Conservation (phyloP, 1,140 invertebrate genomes). For the Probaryconus sp. region DNA sequence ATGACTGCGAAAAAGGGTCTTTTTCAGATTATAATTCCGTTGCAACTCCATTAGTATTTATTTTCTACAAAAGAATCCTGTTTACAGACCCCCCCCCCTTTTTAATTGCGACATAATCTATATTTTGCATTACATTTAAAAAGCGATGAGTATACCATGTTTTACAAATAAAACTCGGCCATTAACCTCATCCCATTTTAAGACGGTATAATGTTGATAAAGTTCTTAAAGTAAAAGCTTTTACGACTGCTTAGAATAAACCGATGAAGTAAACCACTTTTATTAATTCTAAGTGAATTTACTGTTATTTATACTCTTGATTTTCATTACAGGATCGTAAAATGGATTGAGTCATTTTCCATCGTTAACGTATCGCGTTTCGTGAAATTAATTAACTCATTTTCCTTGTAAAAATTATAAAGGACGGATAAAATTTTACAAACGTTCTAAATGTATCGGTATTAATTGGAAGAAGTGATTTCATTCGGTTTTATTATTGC, state of each 20-base stretch:
- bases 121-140: slow-evolving; percentile 12
- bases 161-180: neutral
- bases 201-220: slow-evolving; percentile 8
- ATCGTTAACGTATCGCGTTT: too few species aligned
- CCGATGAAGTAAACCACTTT: neutral
- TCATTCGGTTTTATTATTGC: too few species aligned
- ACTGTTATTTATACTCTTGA: neutral
- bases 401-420: too few species aligned
- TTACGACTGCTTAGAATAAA: slow-evolving; percentile 10
- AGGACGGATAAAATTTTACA: too few species aligned
- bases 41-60: slow-evolving; percentile 37
- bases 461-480: too few species aligned
- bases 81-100: slow-evolving; percentile 20
- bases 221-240: slow-evolving; percentile 1
- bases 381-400: too few species aligned
- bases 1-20: slow-evolving; percentile 27
- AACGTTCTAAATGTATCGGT: too few species aligned
- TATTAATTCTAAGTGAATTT: slow-evolving; percentile 12
- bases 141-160: slow-evolving; percentile 6
- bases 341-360: slow-evolving; percentile 24
- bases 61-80: slow-evolving; percentile 22
- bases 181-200: slow-evolving; percentile 8
- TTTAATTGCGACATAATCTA: neutral
- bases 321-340: neutral
- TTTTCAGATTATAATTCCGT: slow-evolving; percentile 35